Base-by-base conservation (phyloP, 2,888 invertebrate genomes). In the Tinea pellionella region DNA sequence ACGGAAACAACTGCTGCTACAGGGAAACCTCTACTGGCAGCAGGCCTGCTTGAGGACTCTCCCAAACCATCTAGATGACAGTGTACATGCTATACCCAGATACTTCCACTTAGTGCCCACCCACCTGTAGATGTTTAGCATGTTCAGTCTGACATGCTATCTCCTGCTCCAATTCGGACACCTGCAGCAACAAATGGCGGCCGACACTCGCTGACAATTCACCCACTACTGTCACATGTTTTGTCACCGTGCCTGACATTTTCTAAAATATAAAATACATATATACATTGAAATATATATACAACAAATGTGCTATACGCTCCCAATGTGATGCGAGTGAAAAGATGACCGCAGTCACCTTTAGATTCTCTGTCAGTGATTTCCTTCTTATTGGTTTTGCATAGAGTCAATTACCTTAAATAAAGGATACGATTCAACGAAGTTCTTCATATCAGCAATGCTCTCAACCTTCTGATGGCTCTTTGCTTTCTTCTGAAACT, bases 391-490 rank as follows among this genome's bases (percentile, higher is more conserved):
- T n/a, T n/a, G 6, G 24, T 19, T 29, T 29, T 24, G 24, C 24
- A 24, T 24, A 24, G 24, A 2, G 6, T 3, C 24, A 42, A 7
- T 24, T 37, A 90, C 90, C 82, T 98, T 98, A 75, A 99, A 99
- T 67, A 98, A 93, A 0, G 99, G 99, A 87, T 99, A 99, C 12
- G 95, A 94, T 78, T 99, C 99, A 0, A 99, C 96, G 78, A 99
- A 99, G 70, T 92, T 94, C 88, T 99, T 99, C 99, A 99, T 99
- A 76, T 99, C 99, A 0, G 95, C 91, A 69, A 99, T 99, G 68
- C 97, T 97, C 87, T 99, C 99, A 1, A 99, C 95, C 88, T 98
- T 97, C 75, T 97, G 94, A 69, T 98, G 97, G 69, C 95, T 96
- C 76, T 98, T 95, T 1, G 97, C 96, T 78, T 97, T 97, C 68